Evolutionary conservation across 1,140 invertebrate species (phyloP), one percentile per base, ranked within the genome.

Genomic region (Atopsyche davidsoni): DNA sequence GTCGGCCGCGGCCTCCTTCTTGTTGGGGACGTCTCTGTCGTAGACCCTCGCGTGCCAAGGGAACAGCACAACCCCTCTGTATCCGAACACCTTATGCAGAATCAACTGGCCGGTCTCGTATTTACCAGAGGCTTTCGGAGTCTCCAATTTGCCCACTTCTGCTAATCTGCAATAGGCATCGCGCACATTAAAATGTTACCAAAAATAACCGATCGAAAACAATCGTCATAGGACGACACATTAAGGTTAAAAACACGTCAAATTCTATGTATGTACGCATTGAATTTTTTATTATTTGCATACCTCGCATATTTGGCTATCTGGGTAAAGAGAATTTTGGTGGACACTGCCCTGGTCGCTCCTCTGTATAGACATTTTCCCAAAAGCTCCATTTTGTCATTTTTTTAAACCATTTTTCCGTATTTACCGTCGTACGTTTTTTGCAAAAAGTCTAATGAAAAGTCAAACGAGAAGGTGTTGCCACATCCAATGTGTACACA

Each of bases 31-130:
- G 78, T 96, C 92, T 63, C 92, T 77, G 63, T 98, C 94, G 64
- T 94, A 96, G 9, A 97, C 92, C 65, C 86, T 79, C 3, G 93
- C 94, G 32, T 89, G 71, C 94, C 94, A 98, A 3, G 94, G 93
- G 69, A 97, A 97, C 16, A 98, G 75, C 51, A 96, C 84, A 4
- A 97, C 92, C 9, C 95, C 94, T 60, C 95, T 76, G 67, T 98
- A 98, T 11, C 93, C 92, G 75, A 98, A 98, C 13, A 97, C 85
- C 64, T 87, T 81, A 65, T 98, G 95, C 16, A 98, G 74, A 67
- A 98, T 96, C 32, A 96, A 73, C 70, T 97, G 94, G 22, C 94
- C 93, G 10, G 93, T 94, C 62, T 92, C 88, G 77, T 96, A 97
- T 73, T 92, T 90, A 28, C 89, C 90, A 54, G 87, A 79, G 32